A percentile compares a stretch with the other conserved stretches of the same genome.
phyloP scores from a whole-genome alignment of 2,888 invertebrate genomes.

The Tetanocera ferruginea region DNA sequence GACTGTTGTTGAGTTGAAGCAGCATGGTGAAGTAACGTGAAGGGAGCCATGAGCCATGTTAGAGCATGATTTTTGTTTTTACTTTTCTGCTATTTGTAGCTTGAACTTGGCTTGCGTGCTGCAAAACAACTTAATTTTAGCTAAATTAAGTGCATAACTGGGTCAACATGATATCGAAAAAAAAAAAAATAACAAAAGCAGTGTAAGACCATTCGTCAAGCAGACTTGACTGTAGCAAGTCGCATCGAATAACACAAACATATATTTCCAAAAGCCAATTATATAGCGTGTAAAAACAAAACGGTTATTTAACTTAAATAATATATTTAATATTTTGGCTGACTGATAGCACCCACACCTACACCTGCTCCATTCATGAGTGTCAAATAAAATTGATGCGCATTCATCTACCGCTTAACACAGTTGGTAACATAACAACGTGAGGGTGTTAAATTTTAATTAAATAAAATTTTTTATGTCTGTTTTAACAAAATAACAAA shows the following conservation, averaged over 20 bases:
- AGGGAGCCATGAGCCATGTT: not conserved
- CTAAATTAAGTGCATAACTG: conserved; percentile 20
- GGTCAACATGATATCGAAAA: conserved; percentile 24
- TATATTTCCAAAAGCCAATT: not conserved
- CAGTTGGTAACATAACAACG: not conserved
- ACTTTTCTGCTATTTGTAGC: not conserved
- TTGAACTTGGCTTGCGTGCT: conserved; percentile 18
- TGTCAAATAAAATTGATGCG: no score
- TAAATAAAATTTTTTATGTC: conserved; percentile 14
- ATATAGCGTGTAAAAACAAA: conserved; percentile 31
- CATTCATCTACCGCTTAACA: no score
- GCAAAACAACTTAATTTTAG: conserved; percentile 25
- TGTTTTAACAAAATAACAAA: not conserved
- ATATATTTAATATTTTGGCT: not conserved
- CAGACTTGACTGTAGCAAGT: not conserved
- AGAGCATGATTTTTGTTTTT: not conserved
- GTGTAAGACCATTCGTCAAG: not conserved
- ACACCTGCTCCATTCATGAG: no score
- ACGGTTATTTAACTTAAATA: conserved; percentile 17
- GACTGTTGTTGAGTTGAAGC: not conserved
- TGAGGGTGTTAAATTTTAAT: conserved; percentile 32
- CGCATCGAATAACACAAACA: not conserved
- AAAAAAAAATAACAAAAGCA: conserved; percentile 9
- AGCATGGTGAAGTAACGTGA: not conserved
- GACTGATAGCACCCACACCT: not conserved